Percentiles rank a stretch among this genome's conserved stretches.
Conservation (phyloP, 2,888 invertebrate genomes). For the Zhuqinia jingwanae region DNA sequence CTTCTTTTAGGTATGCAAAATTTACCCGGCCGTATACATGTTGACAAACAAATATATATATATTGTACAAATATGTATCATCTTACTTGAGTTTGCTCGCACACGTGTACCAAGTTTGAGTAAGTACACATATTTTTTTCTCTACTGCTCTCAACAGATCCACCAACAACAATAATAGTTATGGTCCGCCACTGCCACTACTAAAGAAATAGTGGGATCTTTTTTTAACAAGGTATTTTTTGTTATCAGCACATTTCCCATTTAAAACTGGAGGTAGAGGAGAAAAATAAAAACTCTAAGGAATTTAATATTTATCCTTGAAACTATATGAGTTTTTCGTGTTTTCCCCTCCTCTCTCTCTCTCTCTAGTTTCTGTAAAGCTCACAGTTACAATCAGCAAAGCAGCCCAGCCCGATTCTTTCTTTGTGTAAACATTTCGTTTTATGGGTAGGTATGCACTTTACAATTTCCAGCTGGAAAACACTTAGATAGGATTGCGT, state of each 20-base stretch:
- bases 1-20: not conserved
- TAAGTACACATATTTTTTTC: not conserved
- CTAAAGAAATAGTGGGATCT: not conserved
- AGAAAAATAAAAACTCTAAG: not conserved
- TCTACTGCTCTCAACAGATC: not conserved
- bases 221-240: not conserved
- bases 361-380: not conserved
- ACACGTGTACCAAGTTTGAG: not conserved
- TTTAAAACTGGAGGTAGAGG: not conserved
- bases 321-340: too few species aligned
- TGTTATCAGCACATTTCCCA: not conserved
- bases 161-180: not conserved
- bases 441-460: not conserved
- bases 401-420: constrained; percentile 12
- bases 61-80: too few species aligned
- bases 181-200: not conserved
- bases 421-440: constrained; percentile 10
- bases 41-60: too few species aligned
- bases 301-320: constrained; percentile 44
- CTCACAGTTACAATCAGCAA: not conserved
- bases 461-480: not conserved
- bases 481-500: too few species aligned
- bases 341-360: constrained; percentile 1
- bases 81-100: too few species aligned
- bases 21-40: too few species aligned